These are phyloP conservation scores for Notamacropus eugenii DNA, from an alignment of 2,797 vertebrate species.

Conservation along the genomic window DNA sequence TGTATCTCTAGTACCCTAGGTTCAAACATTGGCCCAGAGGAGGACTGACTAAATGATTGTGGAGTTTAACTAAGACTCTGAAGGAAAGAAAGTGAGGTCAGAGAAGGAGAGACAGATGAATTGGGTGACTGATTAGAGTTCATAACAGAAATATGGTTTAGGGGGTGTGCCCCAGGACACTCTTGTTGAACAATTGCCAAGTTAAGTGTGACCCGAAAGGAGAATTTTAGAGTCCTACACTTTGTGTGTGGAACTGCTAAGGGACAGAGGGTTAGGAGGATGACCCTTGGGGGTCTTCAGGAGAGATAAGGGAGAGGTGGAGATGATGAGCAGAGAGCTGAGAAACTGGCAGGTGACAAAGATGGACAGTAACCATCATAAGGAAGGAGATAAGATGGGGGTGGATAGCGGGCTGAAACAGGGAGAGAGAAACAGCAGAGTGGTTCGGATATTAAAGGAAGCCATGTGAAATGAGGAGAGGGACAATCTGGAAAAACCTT, in stretches of 20 bases:
- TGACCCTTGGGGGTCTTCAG: not conserved
- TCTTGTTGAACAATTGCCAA: not conserved
- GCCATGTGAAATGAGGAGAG: not conserved
- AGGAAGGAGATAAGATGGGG: not conserved
- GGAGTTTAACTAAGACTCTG: not conserved
- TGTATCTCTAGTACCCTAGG: not conserved
- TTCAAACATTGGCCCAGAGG: not conserved
- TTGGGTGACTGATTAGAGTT: not conserved
- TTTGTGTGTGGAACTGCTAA: not conserved
- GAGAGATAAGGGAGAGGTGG: not conserved
- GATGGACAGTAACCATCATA: not conserved
- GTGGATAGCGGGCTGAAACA: not conserved
- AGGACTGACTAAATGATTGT: not conserved
- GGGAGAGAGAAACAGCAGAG: not conserved
- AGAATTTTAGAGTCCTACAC: not conserved
- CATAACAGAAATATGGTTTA: not conserved
- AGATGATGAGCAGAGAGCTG: not conserved
- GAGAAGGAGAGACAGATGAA: not conserved
- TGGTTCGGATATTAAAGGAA: not conserved
- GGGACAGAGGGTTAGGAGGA: not conserved
- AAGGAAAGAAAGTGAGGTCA: not conserved
- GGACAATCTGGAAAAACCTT: not conserved
- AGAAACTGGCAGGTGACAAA: not conserved
- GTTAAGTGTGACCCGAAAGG: not conserved
- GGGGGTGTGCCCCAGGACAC: not conserved